Evolutionary conservation across 1,140 invertebrate species (phyloP).

Genomic region (Apis florea): DNA sequence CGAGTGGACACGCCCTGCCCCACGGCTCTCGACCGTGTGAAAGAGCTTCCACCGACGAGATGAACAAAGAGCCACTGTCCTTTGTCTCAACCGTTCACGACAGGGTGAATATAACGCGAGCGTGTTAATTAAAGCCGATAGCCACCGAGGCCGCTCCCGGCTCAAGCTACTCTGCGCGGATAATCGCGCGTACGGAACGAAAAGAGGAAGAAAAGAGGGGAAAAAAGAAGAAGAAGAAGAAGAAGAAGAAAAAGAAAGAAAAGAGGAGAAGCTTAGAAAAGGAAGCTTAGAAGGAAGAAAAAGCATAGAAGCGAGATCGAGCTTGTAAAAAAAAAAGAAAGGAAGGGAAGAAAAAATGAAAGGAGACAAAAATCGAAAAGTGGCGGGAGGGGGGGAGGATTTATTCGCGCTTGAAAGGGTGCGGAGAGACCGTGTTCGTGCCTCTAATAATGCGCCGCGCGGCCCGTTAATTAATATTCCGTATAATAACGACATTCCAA

Average conservation of each 20-base stretch:
- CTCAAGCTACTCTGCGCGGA: neutral
- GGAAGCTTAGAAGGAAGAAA: neutral
- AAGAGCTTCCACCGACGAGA: constrained; percentile 55
- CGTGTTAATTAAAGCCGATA: constrained; percentile 64
- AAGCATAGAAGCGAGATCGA: no score
- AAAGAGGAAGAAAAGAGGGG: neutral
- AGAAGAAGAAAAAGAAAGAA: neutral
- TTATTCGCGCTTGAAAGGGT: constrained; percentile 3
- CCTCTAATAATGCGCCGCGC: constrained; percentile 19
- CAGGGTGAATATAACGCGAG: constrained; percentile 59
- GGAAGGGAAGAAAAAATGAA: neutral
- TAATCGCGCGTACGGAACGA: constrained; percentile 15
- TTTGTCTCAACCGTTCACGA: constrained; percentile 62
- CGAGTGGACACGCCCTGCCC: constrained; percentile 62
- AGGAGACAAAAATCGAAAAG: neutral
- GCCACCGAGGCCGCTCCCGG: neutral
- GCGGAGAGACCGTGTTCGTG: neutral
- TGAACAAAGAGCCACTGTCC: constrained; percentile 64
- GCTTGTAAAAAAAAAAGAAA: neutral
- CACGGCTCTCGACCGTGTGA: constrained; percentile 58
- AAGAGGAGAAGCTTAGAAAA: neutral
- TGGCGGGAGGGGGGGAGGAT: neutral
- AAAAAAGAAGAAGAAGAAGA: neutral
- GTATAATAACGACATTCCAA: constrained; percentile 41
- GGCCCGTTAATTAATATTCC: constrained; percentile 36